These are phyloP conservation scores for Picathartes gymnocephalus DNA, from an alignment of 2,113 vertebrate species.

Conservation along the genomic window DNA sequence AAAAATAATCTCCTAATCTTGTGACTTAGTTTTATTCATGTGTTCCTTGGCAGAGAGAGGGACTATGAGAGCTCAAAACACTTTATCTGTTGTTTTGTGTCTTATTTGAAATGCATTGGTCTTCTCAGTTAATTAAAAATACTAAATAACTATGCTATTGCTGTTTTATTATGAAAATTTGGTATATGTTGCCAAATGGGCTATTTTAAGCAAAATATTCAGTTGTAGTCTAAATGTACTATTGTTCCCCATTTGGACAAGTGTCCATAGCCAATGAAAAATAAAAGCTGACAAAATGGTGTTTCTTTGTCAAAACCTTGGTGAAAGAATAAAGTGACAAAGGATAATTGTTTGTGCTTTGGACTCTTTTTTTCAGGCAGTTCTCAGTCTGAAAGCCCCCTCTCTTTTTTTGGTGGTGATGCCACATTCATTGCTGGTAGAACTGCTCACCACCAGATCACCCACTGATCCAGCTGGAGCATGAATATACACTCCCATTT, in stretches of 20 bases:
- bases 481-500: conserved; percentile 4
- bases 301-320: conserved; percentile 12
- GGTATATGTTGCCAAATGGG: neutral
- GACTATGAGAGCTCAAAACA: neutral
- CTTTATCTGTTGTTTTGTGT: neutral
- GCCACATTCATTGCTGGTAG: conserved; percentile 28
- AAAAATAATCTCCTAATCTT: neutral
- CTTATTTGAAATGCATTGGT: neutral
- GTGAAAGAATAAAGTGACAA: conserved; percentile 5
- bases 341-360: neutral
- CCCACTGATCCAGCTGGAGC: conserved; percentile 54
- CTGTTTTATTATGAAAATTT: conserved; percentile 27
- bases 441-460: conserved; percentile 47
- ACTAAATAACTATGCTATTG: neutral
- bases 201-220: conserved; percentile 56
- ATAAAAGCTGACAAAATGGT: conserved; percentile 35
- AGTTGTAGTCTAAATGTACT: conserved; percentile 10
- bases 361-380: neutral
- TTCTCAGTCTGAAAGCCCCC: neutral
- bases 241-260: conserved; percentile 48
- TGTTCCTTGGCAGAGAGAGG: neutral
- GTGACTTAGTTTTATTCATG: neutral
- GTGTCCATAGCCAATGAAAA: neutral
- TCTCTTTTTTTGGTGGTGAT: neutral
- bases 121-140: conserved; percentile 6